Evolutionary conservation across 2,113 vertebrate species (phyloP).

Genomic region (Pardalotus punctatus): DNA sequence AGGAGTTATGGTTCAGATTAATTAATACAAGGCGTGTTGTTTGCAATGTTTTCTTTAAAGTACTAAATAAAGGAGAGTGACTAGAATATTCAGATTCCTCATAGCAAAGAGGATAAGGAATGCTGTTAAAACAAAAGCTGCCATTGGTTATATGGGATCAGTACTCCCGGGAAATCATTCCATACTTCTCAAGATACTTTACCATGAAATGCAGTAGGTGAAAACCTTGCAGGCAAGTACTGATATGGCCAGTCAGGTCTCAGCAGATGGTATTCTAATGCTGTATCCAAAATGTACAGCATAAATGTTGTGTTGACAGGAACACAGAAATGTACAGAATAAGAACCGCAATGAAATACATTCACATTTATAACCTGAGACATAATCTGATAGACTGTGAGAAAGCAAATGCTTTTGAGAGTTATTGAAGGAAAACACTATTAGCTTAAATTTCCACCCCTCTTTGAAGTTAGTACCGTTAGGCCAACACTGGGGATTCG

Average conservation of each 20-base stretch:
- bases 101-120: background rate
- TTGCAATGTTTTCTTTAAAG: background rate
- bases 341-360: background rate
- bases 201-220: background rate
- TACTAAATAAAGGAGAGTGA: background rate
- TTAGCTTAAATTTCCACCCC: background rate
- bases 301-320: background rate
- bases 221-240: background rate
- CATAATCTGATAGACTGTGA: constrained; percentile 10
- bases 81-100: background rate
- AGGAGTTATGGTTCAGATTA: background rate
- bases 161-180: background rate
- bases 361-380: background rate
- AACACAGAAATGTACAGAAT: background rate
- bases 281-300: background rate
- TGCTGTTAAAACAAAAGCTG: background rate
- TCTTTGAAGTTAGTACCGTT: background rate
- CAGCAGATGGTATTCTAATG: background rate
- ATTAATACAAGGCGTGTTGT: background rate
- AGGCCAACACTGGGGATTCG: background rate
- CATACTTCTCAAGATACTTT: background rate
- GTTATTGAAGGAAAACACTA: background rate
- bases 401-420: background rate
- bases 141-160: background rate
- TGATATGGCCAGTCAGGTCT: background rate